Base-by-base conservation (phyloP, 2,113 vertebrate genomes). In the Halcyon malimbica region DNA sequence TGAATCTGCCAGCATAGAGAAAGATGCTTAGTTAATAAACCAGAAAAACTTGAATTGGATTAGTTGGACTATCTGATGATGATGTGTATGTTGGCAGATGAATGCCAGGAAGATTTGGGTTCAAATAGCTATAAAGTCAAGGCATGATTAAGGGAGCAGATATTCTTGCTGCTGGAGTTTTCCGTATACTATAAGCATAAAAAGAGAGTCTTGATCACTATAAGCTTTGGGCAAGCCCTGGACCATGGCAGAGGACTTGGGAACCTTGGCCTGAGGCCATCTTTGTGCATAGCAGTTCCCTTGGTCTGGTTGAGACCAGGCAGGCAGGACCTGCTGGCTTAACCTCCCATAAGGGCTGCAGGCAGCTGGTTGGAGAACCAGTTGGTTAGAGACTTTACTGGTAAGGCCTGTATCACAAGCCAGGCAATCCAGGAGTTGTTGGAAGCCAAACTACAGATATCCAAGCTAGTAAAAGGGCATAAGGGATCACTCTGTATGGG, bases 371-470 rank as follows among this genome's bases (percentile, higher is more conserved):
- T 33, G 48, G 54, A 63, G 26, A 81, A 81, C 14, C 10, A n/a
- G 10, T 37, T 53, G 4, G 1, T 35, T 29, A 69, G 23, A 29
- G 28, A 14, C 16, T 79, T 57, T 87, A 15, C 46, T 31, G 23
- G 6, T 67, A 35, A 11, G 28, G 20, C 19, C 26, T 65, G 5
- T 37, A 44, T 42, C 33, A 69, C 0, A 0, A 23, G 8, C 26
- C 46, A 68, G 31, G 37, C 17, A 82, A 63, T 50, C 12, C 51
- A 69, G 59, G 31, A 77, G 26, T 1, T 81, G 9, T n/a, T 89
- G 44, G 44, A 81, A 84, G 37, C 17, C 60, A 70, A 67, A 37
- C 35, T 87, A 6, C 13, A 46, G 25, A 54, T 35, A 23, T 42
- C 31, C 46, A 71, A 46, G 17, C 24, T 54, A 12, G 42, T 67